Conservation (phyloP, 2,113 vertebrate species). For the Trichechus manatus region DNA sequence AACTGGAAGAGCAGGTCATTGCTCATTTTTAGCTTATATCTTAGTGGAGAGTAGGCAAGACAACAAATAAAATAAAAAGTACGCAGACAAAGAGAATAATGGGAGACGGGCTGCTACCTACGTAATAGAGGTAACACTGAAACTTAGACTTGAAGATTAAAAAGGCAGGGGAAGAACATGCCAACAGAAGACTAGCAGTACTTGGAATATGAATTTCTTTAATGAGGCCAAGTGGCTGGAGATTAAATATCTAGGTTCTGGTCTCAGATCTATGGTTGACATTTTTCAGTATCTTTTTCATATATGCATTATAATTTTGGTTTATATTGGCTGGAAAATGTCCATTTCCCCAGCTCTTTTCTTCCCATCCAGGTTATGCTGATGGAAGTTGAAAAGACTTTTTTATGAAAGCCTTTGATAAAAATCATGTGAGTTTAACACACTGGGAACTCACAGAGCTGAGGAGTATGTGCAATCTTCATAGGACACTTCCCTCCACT, state of each 20-base stretch:
- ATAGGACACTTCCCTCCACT: not conserved
- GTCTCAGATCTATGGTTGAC: not conserved
- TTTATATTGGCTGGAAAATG: not conserved
- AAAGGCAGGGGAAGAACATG: not conserved
- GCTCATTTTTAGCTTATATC: not conserved
- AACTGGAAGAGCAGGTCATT: not conserved
- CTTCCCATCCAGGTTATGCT: not conserved
- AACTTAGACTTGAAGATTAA: not conserved
- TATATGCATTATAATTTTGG: not conserved
- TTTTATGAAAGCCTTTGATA: not conserved
- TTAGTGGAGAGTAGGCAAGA: not conserved
- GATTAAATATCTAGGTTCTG: conserved; percentile 11
- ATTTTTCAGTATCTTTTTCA: not conserved
- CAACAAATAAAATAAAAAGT: not conserved
- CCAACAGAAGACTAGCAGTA: not conserved
- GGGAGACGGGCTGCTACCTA: not conserved
- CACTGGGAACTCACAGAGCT: not conserved
- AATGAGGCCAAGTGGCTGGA: not conserved
- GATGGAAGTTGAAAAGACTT: conserved; percentile 5
- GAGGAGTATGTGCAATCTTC: not conserved
- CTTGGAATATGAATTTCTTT: not conserved
- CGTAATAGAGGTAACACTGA: not conserved
- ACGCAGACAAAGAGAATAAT: not conserved
- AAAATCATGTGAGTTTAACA: not conserved
- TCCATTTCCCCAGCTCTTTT: not conserved